A percentile compares a stretch with the other conserved stretches of the same genome.
These are phyloP conservation scores for Tethea ocularis DNA, from an alignment of 2,888 invertebrate species.

Conservation along the genomic window DNA sequence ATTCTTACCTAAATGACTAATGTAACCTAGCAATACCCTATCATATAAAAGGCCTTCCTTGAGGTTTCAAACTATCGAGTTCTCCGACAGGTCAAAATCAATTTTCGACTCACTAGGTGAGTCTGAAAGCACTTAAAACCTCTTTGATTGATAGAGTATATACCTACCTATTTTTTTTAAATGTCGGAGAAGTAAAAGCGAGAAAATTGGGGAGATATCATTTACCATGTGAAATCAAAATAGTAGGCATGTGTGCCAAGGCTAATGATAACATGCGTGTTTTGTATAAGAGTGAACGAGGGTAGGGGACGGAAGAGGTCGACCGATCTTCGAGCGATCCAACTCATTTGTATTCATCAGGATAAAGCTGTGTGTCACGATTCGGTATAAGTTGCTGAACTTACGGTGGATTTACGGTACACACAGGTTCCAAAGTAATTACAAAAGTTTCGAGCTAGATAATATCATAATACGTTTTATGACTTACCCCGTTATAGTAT, in stretches of 20 bases:
- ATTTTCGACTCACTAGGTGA: too few relatives aligned
- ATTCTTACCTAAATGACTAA: too few relatives aligned
- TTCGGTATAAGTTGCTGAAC: slow-evolving; percentile 24
- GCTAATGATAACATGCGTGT: slow-evolving; percentile 34
- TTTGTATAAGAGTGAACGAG: slow-evolving; percentile 1
- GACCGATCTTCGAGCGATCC: slow-evolving; percentile 16
- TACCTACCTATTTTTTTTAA: too few relatives aligned
- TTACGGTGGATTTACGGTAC: slow-evolving; percentile 26
- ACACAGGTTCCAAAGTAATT: slow-evolving; percentile 15
- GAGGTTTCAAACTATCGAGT: too few relatives aligned
- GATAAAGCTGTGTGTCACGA: slow-evolving; percentile 24
- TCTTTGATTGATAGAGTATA: too few relatives aligned
- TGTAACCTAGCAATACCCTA: too few relatives aligned
- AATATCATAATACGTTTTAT: slow-evolving; percentile 16
- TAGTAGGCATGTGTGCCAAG: slow-evolving; percentile 46
- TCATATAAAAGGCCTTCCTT: too few relatives aligned
- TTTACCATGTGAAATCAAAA: slow-evolving; percentile 19
- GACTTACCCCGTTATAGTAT: background rate
- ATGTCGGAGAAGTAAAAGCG: too few relatives aligned
- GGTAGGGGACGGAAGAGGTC: slow-evolving; percentile 28
- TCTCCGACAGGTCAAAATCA: too few relatives aligned
- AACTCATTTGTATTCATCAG: slow-evolving; percentile 50
- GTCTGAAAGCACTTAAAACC: too few relatives aligned
- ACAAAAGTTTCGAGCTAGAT: slow-evolving; percentile 13
- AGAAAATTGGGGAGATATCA: too few relatives aligned